Conservation (phyloP, 2,797 vertebrate species). For the Rhincodon typus region DNA sequence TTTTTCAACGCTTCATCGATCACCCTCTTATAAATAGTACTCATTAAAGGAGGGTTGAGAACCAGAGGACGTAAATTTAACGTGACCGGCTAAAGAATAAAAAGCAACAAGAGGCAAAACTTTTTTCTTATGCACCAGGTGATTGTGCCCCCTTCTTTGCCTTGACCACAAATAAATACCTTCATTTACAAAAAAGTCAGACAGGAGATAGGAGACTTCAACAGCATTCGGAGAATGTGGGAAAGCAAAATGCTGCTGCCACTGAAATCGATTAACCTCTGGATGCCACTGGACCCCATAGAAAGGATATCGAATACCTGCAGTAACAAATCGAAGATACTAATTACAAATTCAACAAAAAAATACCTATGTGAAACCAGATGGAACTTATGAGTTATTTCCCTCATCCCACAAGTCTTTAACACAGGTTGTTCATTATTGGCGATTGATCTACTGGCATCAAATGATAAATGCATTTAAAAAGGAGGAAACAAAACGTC, state of each 20-base stretch:
- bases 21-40: background rate
- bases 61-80: background rate
- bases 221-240: conserved; percentile 65
- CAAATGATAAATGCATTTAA: background rate
- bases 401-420: background rate
- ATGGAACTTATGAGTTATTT: background rate
- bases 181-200: conserved; percentile 66
- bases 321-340: background rate
- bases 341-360: background rate
- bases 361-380: background rate
- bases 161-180: conserved; percentile 50
- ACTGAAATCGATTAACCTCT: conserved; percentile 70
- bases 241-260: conserved; percentile 49
- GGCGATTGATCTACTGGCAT: background rate
- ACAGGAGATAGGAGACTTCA: conserved; percentile 56
- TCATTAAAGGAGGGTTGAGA: background rate
- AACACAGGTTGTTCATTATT: background rate
- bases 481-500: background rate
- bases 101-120: background rate
- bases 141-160: background rate
- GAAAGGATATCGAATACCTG: conserved; percentile 63
- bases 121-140: background rate
- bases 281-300: conserved; percentile 78
- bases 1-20: background rate
- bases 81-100: background rate